Evolutionary conservation across 2,113 vertebrate genomes (phyloP).

Genomic region (Hyperoodon ampullatus): DNA sequence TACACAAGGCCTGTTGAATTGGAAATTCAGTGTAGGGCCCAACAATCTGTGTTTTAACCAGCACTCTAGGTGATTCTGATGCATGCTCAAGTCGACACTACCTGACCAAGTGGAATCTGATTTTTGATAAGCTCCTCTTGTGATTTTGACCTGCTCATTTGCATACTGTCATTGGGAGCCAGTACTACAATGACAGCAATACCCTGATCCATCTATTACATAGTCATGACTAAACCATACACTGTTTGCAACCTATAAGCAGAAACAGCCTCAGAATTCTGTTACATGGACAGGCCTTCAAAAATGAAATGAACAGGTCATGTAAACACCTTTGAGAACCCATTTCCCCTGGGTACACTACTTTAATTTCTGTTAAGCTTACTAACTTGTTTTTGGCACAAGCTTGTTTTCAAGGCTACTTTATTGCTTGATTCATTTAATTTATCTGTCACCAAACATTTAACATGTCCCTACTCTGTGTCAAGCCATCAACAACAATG

Average conservation of each 20-base stretch:
- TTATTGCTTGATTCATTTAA: constrained; percentile 5
- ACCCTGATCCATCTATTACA: background rate
- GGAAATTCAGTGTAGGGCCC: background rate
- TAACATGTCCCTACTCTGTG: background rate
- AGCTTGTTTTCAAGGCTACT: background rate
- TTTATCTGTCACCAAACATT: background rate
- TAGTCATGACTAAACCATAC: background rate
- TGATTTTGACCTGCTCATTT: background rate
- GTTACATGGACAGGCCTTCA: background rate
- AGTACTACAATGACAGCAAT: background rate
- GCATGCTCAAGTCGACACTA: background rate
- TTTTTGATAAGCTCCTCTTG: background rate
- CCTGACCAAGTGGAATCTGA: background rate
- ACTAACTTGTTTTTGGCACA: background rate
- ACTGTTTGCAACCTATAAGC: background rate
- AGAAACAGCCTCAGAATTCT: background rate
- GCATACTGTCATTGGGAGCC: background rate
- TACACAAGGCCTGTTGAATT: background rate
- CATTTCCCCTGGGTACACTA: background rate
- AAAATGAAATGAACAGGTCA: background rate
- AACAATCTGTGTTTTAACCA: background rate
- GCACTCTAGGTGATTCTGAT: background rate
- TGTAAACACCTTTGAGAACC: background rate
- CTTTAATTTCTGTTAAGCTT: background rate
- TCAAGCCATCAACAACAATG: background rate